A percentile compares a stretch with the other conserved stretches of the same genome.
phyloP scores from a whole-genome alignment of 2,888 invertebrate species.

The Cataglyphis rosenhaueri region DNA sequence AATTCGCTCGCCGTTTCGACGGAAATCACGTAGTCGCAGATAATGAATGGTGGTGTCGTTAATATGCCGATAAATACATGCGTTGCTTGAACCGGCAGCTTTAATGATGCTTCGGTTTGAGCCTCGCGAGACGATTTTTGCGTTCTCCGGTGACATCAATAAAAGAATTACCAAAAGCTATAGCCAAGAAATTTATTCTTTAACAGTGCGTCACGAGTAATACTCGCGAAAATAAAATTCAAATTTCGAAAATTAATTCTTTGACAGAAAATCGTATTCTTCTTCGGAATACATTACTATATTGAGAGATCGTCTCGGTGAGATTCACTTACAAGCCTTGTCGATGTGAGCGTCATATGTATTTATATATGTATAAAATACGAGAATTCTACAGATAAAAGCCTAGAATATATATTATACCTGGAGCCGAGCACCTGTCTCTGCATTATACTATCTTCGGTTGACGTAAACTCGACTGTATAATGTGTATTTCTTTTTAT shows the following conservation, averaged over 20 bases:
- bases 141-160: slow-evolving; percentile 14
- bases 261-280: slow-evolving; percentile 15
- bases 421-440: slow-evolving; percentile 48
- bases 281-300: slow-evolving; percentile 25
- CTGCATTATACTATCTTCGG: background rate
- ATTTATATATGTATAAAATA: slow-evolving; percentile 56
- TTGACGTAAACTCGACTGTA: slow-evolving; percentile 1
- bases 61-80: slow-evolving; percentile 29
- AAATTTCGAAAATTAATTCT: slow-evolving; percentile 1
- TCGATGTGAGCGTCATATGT: slow-evolving; percentile 68
- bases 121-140: slow-evolving; percentile 43
- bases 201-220: slow-evolving; percentile 9
- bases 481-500: background rate
- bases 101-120: slow-evolving; percentile 24
- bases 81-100: slow-evolving; percentile 22
- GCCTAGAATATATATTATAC: slow-evolving; percentile 33
- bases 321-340: slow-evolving; percentile 64
- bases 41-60: slow-evolving; percentile 54
- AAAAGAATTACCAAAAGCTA: slow-evolving; percentile 39
- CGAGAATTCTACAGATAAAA: slow-evolving; percentile 49
- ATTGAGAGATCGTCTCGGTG: slow-evolving; percentile 51
- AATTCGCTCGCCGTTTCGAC: slow-evolving; percentile 61
- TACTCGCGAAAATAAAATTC: background rate
- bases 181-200: slow-evolving; percentile 47
- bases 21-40: slow-evolving; percentile 37